phyloP scores from a whole-genome alignment of 2,888 invertebrate species.

The Sericinus montela region DNA sequence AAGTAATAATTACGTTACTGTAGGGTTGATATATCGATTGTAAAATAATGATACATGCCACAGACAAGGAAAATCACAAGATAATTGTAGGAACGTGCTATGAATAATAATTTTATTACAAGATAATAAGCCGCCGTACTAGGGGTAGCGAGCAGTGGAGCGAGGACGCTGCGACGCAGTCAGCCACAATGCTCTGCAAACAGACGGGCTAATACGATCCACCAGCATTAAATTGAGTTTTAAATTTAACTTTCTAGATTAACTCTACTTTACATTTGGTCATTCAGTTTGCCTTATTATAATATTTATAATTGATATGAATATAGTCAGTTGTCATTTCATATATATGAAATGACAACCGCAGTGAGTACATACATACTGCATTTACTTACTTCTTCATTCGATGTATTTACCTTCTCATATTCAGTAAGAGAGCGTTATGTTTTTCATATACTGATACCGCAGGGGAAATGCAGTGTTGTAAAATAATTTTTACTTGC shows the following conservation, averaged over 20 bases:
- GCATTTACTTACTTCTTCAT: too few species aligned
- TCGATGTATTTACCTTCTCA: too few species aligned
- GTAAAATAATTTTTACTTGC: constrained; percentile 14
- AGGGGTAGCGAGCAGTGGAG: neutral
- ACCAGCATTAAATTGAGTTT: constrained; percentile 40
- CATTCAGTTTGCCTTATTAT: constrained; percentile 10
- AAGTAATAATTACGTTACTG: constrained; percentile 18
- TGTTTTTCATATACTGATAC: neutral
- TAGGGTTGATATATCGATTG: constrained; percentile 27
- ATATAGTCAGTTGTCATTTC: too few species aligned
- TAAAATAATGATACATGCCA: constrained; percentile 39
- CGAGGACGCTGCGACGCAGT: constrained; percentile 17
- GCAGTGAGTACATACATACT: neutral
- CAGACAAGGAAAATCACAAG: constrained; percentile 36
- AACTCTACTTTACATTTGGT: constrained; percentile 22
- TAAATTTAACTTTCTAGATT: constrained; percentile 41
- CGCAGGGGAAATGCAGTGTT: constrained; percentile 13
- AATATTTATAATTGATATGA: too few species aligned
- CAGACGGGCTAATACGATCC: constrained; percentile 43
- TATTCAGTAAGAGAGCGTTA: too few species aligned
- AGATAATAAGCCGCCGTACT: constrained; percentile 17
- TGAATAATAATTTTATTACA: constrained; percentile 54
- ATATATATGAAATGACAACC: too few species aligned
- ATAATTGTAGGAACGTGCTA: constrained; percentile 50
- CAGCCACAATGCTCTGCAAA: constrained; percentile 37